Conservation (phyloP, 2,797 vertebrate genomes). For the Graptemys geographica region DNA sequence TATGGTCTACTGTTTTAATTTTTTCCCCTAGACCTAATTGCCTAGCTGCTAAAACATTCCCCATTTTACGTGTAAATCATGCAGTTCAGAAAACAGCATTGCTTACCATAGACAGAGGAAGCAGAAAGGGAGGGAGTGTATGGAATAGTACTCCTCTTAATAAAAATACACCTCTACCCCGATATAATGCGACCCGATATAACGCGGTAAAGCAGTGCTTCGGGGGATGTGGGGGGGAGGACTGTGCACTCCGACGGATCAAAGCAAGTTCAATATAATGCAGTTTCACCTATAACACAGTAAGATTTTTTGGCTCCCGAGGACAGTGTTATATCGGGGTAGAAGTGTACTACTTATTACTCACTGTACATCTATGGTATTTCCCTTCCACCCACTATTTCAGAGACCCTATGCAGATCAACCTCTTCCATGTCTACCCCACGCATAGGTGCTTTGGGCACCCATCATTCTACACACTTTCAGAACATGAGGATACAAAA, state of each 20-base stretch:
- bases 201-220: too few relatives aligned
- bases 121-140: background rate
- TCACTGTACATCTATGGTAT: accelerated
- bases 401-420: background rate
- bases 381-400: background rate
- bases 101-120: background rate
- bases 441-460: background rate
- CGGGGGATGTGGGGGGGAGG: too few relatives aligned
- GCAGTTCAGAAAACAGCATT: background rate
- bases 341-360: background rate
- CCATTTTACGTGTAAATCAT: slow-evolving; percentile 1
- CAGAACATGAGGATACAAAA: accelerated
- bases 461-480: background rate
- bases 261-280: too few relatives aligned
- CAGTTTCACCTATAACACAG: too few relatives aligned
- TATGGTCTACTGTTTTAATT: background rate
- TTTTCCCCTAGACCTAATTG: background rate
- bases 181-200: too few relatives aligned
- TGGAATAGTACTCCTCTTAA: background rate
- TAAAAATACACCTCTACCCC: background rate
- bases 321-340: too few relatives aligned
- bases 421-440: background rate
- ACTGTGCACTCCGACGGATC: too few relatives aligned
- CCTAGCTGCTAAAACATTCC: slow-evolving; percentile 7
- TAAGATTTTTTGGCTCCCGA: too few relatives aligned